A percentile compares a stretch with the other conserved stretches of the same genome.
These are phyloP conservation scores for Panthera uncia DNA, from an alignment of 2,113 vertebrate genomes.

Conservation along the genomic window DNA sequence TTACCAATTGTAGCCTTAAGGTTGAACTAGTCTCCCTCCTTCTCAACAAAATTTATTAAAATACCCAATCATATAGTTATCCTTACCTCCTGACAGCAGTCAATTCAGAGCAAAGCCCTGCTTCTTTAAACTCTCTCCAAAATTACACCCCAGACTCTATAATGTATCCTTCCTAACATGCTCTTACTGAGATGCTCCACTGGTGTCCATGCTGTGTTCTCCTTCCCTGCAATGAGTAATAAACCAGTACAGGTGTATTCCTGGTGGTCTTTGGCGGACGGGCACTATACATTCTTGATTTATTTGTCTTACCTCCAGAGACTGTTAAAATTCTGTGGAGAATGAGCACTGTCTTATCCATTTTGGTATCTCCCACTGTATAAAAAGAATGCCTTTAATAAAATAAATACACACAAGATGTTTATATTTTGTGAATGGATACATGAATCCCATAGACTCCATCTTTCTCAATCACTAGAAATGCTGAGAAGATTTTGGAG, in stretches of 20 bases:
- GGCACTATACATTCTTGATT: neutral
- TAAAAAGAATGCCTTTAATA: neutral
- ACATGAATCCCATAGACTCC: neutral
- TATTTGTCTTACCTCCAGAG: neutral
- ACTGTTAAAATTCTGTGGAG: neutral
- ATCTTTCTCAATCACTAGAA: conserved; percentile 13
- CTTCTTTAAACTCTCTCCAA: neutral
- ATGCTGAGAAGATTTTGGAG: neutral
- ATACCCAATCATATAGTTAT: neutral
- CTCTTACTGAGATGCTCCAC: neutral
- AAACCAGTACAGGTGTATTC: neutral
- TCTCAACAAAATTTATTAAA: neutral
- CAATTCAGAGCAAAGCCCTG: neutral
- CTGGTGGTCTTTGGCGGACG: neutral
- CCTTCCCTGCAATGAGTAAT: neutral
- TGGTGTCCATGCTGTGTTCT: neutral
- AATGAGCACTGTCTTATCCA: neutral
- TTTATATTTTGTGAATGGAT: neutral
- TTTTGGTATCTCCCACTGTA: neutral
- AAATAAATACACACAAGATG: neutral
- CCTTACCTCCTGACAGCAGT: neutral
- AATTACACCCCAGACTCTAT: neutral
- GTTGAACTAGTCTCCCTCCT: neutral
- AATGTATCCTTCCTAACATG: neutral
- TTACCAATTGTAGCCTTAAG: neutral